phyloP scores from a whole-genome alignment of 2,113 vertebrate species.

The Myodes glareolus region DNA sequence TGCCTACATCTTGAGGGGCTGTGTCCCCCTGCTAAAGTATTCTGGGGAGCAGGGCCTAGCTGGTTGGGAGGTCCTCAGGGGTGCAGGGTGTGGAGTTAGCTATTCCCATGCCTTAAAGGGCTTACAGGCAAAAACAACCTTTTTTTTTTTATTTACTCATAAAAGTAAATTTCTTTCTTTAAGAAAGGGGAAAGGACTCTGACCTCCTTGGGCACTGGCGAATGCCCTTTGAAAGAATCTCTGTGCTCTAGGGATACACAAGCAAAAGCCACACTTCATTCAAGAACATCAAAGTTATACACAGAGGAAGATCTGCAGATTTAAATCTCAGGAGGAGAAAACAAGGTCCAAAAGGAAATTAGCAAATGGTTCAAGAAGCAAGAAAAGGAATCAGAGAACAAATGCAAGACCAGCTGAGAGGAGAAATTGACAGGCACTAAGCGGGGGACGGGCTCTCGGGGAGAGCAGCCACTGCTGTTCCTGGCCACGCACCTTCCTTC shows the following conservation, averaged over 20 bases:
- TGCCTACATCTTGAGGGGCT: neutral
- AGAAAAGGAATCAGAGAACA: neutral
- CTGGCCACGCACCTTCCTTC: neutral
- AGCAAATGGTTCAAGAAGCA: neutral
- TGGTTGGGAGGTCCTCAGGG: neutral
- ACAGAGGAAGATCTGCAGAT: neutral
- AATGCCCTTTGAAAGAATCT: neutral
- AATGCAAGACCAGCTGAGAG: neutral
- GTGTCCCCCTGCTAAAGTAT: neutral
- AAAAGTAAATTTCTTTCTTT: neutral
- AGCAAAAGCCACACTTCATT: neutral
- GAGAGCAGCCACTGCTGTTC: neutral
- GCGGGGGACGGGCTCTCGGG: too few species aligned
- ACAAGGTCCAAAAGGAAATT: neutral
- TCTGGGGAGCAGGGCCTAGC: too few species aligned
- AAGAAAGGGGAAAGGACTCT: neutral
- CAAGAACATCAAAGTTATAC: neutral
- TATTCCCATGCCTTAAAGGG: too few species aligned
- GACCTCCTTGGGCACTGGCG: neutral
- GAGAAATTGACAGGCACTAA: neutral
- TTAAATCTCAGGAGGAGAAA: neutral
- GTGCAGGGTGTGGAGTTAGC: neutral
- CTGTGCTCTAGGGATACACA: neutral
- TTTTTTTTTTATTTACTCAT: neutral
- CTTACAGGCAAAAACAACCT: neutral